Evolutionary conservation across 2,888 invertebrate species (phyloP).

Genomic region (Cerastis leucographa): DNA sequence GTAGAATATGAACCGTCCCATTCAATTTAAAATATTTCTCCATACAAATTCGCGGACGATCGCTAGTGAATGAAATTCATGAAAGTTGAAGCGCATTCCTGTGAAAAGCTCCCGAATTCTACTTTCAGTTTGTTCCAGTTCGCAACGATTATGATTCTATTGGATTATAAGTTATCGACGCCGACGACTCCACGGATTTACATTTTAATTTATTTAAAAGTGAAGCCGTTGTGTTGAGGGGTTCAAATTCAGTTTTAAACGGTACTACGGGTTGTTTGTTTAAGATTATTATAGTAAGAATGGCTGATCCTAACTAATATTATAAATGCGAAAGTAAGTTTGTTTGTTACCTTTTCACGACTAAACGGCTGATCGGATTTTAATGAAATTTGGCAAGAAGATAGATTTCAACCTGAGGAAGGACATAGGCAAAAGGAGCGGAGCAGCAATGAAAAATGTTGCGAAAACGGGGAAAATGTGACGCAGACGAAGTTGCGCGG

Average conservation of each 20-base stretch:
- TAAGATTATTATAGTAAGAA: background rate
- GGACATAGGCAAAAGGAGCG: too few species aligned
- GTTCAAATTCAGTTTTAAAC: slow-evolving; percentile 17
- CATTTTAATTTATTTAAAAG: slow-evolving; percentile 44
- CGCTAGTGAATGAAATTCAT: slow-evolving; percentile 3
- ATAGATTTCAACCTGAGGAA: too few species aligned
- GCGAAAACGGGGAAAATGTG: too few species aligned
- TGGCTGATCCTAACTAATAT: too few species aligned
- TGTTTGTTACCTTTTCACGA: too few species aligned
- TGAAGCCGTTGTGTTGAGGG: slow-evolving; percentile 6
- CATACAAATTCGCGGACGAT: slow-evolving; percentile 16
- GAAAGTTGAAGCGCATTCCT: slow-evolving; percentile 22
- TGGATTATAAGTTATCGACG: slow-evolving; percentile 44
- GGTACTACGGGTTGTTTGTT: background rate
- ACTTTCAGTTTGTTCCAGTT: slow-evolving; percentile 41
- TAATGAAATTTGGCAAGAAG: too few species aligned
- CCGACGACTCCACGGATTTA: slow-evolving; percentile 19
- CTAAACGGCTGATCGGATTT: too few species aligned
- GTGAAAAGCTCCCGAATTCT: slow-evolving; percentile 12
- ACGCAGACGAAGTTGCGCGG: too few species aligned
- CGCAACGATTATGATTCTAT: slow-evolving; percentile 49
- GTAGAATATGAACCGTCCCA: background rate
- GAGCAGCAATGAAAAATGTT: too few species aligned
- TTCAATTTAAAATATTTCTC: background rate
- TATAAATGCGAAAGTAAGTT: too few species aligned